Percentiles rank a stretch among this genome's conserved stretches.
These are phyloP conservation scores for Onychomys torridus DNA, from an alignment of 2,797 vertebrate species.

Conservation along the genomic window DNA sequence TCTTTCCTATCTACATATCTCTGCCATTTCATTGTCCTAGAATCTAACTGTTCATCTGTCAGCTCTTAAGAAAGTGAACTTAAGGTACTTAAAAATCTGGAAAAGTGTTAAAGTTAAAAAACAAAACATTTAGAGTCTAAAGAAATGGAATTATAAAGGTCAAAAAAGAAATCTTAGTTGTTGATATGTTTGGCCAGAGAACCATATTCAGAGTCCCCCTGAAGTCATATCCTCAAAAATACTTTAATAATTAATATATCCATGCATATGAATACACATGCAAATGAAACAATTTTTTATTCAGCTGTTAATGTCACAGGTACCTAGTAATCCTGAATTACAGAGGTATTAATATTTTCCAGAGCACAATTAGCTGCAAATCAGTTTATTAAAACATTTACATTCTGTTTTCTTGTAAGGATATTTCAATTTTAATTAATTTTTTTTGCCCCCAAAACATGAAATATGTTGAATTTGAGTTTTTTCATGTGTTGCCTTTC, in stretches of 20 bases:
- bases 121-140: background rate
- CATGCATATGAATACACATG: background rate
- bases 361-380: background rate
- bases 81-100: background rate
- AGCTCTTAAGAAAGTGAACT: background rate
- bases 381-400: background rate
- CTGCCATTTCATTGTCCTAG: background rate
- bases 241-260: background rate
- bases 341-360: background rate
- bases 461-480: slow-evolving; percentile 27
- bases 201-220: background rate
- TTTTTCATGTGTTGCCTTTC: background rate
- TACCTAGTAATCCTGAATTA: background rate
- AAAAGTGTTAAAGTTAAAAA: background rate
- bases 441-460: background rate
- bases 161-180: background rate
- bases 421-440: background rate
- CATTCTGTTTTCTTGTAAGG: background rate
- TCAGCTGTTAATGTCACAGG: background rate
- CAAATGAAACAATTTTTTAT: background rate
- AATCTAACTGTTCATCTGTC: background rate
- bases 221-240: background rate
- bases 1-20: background rate
- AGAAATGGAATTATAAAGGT: slow-evolving; percentile 1
- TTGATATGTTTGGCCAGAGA: background rate